A percentile compares a stretch with the other conserved stretches of the same genome.
These are phyloP conservation scores for Lagodon rhomboides DNA, from an alignment of 2,797 vertebrate genomes.

Conservation along the genomic window DNA sequence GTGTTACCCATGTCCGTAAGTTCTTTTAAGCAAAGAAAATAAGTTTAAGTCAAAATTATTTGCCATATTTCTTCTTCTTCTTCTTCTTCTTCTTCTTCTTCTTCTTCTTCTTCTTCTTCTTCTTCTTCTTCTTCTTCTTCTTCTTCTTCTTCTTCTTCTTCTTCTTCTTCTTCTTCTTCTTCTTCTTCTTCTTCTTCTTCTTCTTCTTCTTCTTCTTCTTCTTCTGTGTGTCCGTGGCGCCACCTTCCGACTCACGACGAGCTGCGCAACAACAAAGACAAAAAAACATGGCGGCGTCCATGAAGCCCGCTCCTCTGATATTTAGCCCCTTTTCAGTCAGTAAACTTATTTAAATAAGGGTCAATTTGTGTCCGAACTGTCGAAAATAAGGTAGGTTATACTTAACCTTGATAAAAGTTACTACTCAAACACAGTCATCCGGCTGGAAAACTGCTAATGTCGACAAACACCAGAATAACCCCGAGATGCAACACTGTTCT, in stretches of 20 bases:
- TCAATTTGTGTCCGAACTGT: not conserved
- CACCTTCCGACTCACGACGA: slow-evolving; percentile 14
- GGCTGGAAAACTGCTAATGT: not conserved
- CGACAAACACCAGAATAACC: not conserved
- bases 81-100: no score
- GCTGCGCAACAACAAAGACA: slow-evolving; percentile 23
- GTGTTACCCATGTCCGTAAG: no score
- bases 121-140: no score
- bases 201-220: no score
- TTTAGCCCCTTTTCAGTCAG: not conserved
- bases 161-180: no score
- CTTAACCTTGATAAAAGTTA: rapidly evolving
- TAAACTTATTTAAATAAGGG: not conserved
- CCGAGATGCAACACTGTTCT: not conserved
- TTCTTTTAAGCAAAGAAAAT: no score
- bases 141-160: no score
- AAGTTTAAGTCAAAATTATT: no score
- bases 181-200: no score
- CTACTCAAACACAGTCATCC: rapidly evolving
- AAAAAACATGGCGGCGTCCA: slow-evolving; percentile 69
- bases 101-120: no score
- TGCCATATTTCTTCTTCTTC: no score
- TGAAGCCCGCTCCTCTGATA: rapidly evolving
- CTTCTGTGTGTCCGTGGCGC: slow-evolving; percentile 25
- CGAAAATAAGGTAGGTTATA: slow-evolving; percentile 9